A percentile compares a stretch with the other conserved stretches of the same genome.
Evolutionary conservation across 2,797 vertebrate species (phyloP).

Genomic region (Periparus ater): DNA sequence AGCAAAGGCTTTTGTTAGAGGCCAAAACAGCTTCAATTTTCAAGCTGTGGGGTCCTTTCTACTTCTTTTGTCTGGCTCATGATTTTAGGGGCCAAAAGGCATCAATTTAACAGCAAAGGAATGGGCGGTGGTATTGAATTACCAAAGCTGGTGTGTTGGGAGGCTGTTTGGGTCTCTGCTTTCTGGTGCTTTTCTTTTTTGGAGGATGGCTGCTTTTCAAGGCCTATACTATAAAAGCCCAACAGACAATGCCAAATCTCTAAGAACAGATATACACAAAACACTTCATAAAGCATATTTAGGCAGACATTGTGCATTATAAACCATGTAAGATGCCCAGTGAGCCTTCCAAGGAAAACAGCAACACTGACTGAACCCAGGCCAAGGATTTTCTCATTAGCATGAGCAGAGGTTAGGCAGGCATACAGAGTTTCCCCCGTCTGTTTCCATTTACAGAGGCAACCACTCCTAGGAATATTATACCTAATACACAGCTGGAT

Average conservation of each 20-base stretch:
- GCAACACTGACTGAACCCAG: conserved; percentile 28
- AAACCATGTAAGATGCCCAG: not conserved
- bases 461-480: conserved; percentile 26
- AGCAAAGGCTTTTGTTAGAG: conserved; percentile 5
- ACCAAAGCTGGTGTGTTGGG: not conserved
- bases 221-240: not conserved
- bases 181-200: not conserved
- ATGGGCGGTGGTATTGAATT: conserved; percentile 12
- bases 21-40: not conserved
- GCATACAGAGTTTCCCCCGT: not conserved
- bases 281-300: conserved; percentile 16
- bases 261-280: not conserved
- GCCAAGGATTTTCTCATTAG: conserved; percentile 54
- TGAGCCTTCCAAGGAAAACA: conserved; percentile 49
- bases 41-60: conserved; percentile 52
- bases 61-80: not conserved
- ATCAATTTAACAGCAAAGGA: not conserved
- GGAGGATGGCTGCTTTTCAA: not conserved
- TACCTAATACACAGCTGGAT: conserved; percentile 51
- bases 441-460: conserved; percentile 69
- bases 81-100: not conserved
- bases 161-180: not conserved
- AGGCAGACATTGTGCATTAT: not conserved
- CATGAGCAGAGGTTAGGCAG: conserved; percentile 55
- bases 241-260: conserved; percentile 9